Conservation (phyloP, 1,140 invertebrate genomes). For the Acromyrmex heyeri region DNA sequence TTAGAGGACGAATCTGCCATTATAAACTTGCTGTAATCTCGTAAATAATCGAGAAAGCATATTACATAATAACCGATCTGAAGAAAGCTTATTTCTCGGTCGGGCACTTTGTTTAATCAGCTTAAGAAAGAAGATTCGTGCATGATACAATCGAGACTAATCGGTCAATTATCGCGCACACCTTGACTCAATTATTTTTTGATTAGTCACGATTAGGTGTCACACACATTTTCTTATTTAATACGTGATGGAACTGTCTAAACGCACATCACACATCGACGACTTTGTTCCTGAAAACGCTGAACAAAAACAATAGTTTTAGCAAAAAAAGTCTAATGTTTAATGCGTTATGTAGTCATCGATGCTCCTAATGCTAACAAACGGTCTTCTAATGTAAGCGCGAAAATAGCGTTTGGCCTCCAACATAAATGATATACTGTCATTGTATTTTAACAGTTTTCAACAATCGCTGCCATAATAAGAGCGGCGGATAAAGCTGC, state of each 20-base stretch:
- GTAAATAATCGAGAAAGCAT: background rate
- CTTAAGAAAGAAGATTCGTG: slow-evolving; percentile 25
- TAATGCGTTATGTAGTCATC: slow-evolving; percentile 28
- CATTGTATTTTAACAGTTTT: slow-evolving; percentile 1
- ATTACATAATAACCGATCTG: background rate
- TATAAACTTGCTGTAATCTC: background rate
- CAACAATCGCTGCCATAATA: slow-evolving; percentile 25
- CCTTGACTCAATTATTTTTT: slow-evolving; percentile 15
- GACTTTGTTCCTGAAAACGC: slow-evolving; percentile 16
- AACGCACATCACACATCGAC: slow-evolving; percentile 15
- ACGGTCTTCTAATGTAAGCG: slow-evolving; percentile 31
- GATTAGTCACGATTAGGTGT: slow-evolving; percentile 23
- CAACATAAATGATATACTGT: slow-evolving; percentile 34
- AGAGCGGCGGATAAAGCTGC: slow-evolving; percentile 27
- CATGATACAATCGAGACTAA: slow-evolving; percentile 43
- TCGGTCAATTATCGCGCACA: slow-evolving; percentile 34
- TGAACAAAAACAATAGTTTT: slow-evolving; percentile 46
- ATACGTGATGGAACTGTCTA: slow-evolving; percentile 4
- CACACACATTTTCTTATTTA: slow-evolving; percentile 46
- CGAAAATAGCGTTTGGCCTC: slow-evolving; percentile 46
- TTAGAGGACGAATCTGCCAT: slow-evolving; percentile 15
- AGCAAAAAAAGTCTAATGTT: slow-evolving; percentile 9
- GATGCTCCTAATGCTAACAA: slow-evolving; percentile 30
- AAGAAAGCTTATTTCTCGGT: slow-evolving; percentile 1
- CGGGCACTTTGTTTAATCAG: slow-evolving; percentile 46